Percentiles rank a stretch among this genome's conserved stretches.
Conservation (phyloP, 2,888 invertebrate genomes). For the Acrobasis repandana region DNA sequence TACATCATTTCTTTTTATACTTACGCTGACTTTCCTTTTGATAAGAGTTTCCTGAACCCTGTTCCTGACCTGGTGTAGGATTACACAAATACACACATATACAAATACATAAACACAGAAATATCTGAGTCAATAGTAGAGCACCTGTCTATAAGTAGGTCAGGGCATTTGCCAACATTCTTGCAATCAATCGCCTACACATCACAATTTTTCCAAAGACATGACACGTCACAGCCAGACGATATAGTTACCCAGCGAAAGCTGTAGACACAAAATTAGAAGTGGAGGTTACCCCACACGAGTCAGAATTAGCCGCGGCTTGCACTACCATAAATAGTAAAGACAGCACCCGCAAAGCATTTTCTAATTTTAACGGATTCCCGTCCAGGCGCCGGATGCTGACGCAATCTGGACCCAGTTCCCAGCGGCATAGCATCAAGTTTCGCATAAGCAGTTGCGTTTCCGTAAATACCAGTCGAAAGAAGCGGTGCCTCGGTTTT, state of each 20-base stretch:
- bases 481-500: conserved; percentile 45
- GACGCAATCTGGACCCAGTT: conserved; percentile 40
- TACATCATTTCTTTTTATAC: conserved; percentile 82
- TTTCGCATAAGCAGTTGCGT: conserved; percentile 42
- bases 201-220: conserved; percentile 35
- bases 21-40: conserved; percentile 70
- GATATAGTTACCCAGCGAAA: conserved; percentile 31
- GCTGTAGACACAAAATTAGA: conserved; percentile 49
- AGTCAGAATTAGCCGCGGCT: conserved; percentile 54
- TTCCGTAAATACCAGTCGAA: conserved; percentile 59
- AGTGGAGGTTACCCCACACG: conserved; percentile 58
- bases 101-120: conserved; percentile 3
- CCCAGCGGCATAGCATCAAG: conserved; percentile 37
- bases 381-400: conserved; percentile 39
- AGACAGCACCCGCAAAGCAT: conserved; percentile 67
- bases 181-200: conserved; percentile 35
- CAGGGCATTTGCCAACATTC: conserved; percentile 54
- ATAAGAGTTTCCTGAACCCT: conserved; percentile 49
- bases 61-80: conserved; percentile 38
- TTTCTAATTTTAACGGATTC: conserved; percentile 70
- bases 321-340: conserved; percentile 80
- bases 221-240: conserved; percentile 25
- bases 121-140: conserved; percentile 37
- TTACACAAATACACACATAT: conserved; percentile 29
- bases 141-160: conserved; percentile 60